These are phyloP conservation scores for Metopia argyrocephala DNA, from an alignment of 2,888 invertebrate species.

Conservation along the genomic window DNA sequence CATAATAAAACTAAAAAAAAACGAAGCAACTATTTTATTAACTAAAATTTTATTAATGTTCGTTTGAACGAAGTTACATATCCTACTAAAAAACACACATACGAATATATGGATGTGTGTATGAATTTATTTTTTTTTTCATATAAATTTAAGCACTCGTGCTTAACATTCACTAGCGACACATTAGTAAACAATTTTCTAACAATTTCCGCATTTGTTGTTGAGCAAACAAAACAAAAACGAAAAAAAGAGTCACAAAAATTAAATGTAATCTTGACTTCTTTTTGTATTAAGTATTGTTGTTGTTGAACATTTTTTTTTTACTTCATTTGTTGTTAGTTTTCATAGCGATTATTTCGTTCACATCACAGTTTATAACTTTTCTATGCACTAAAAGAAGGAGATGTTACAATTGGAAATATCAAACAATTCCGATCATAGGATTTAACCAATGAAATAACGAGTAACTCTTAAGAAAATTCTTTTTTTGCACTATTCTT, in stretches of 20 bases:
- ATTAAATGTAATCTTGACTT: slow-evolving; percentile 46
- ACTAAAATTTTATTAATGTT: not conserved
- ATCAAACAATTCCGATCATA: slow-evolving; percentile 38
- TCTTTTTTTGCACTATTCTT: slow-evolving; percentile 10
- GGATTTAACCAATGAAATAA: slow-evolving; percentile 39
- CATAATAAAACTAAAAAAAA: no score
- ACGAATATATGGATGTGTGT: not conserved
- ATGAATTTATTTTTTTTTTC: not conserved
- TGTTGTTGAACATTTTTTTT: not conserved
- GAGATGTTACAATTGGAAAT: slow-evolving; percentile 49
- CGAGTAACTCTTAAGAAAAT: slow-evolving; percentile 21
- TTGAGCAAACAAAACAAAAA: slow-evolving; percentile 18
- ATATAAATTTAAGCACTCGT: slow-evolving; percentile 53
- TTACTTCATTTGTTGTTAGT: not conserved
- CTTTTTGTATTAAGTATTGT: slow-evolving; percentile 26
- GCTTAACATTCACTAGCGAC: slow-evolving; percentile 61
- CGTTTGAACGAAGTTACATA: not conserved
- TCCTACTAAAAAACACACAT: not conserved
- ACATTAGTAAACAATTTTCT: slow-evolving; percentile 62
- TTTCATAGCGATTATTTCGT: slow-evolving; percentile 18
- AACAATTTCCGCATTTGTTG: slow-evolving; percentile 64
- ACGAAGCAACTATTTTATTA: no score
- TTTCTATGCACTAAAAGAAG: slow-evolving; percentile 34
- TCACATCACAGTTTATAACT: slow-evolving; percentile 31
- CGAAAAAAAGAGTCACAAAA: not conserved